Percentiles rank a stretch among this genome's conserved stretches.
Evolutionary conservation across 1,140 invertebrate species (phyloP).

Genomic region (Plutomurus gul): DNA sequence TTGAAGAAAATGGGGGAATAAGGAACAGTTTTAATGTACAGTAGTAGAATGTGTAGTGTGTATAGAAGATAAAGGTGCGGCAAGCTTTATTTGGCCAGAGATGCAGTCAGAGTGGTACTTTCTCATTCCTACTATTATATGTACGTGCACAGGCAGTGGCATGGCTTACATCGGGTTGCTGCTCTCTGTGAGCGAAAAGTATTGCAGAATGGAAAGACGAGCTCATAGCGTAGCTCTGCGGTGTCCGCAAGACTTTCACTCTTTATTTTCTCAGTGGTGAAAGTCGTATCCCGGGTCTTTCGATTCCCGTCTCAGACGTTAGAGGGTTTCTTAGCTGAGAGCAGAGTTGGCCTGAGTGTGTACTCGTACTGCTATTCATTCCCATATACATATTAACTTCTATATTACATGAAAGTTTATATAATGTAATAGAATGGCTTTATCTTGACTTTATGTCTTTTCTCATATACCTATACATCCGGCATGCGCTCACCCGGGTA

Average conservation of each 20-base stretch:
- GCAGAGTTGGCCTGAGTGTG: background rate
- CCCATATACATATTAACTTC: background rate
- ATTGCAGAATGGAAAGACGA: background rate
- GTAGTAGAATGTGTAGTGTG: too few relatives aligned
- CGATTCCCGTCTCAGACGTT: constrained; percentile 33
- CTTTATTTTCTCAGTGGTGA: background rate
- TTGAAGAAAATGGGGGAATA: background rate
- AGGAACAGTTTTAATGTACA: too few relatives aligned
- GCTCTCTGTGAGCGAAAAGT: background rate
- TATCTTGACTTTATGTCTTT: background rate
- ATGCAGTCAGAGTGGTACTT: too few relatives aligned
- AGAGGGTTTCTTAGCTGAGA: constrained; percentile 27
- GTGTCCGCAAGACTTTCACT: constrained; percentile 1
- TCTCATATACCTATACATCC: background rate
- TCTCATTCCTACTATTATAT: too few relatives aligned
- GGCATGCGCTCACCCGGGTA: constrained; percentile 1
- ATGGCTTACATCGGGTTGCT: background rate
- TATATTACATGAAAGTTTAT: background rate
- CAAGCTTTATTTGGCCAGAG: background rate
- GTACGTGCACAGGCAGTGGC: background rate
- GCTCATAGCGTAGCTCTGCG: constrained; percentile 31
- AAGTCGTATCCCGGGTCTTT: background rate
- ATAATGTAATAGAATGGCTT: background rate
- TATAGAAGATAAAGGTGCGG: too few relatives aligned
- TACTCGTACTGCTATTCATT: background rate